Conservation (phyloP, 2,888 invertebrate species). For the Clistopyga incitator region DNA sequence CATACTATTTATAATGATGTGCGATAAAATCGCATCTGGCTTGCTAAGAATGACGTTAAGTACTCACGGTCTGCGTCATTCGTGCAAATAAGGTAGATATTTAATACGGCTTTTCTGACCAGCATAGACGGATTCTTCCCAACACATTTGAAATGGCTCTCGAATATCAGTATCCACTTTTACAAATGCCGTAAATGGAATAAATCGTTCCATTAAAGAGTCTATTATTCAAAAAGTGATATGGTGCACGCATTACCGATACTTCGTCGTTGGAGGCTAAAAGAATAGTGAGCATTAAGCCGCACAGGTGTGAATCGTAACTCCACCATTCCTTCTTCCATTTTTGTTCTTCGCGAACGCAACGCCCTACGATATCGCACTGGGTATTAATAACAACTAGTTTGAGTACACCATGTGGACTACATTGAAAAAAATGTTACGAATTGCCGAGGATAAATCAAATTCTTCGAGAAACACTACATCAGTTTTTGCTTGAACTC, state of each 20-base stretch:
- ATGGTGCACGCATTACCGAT: not conserved
- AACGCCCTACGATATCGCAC: slow-evolving; percentile 26
- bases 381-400: slow-evolving; percentile 55
- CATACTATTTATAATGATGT: slow-evolving; percentile 35
- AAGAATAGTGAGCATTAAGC: not conserved
- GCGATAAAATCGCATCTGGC: slow-evolving; percentile 45
- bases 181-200: slow-evolving; percentile 1
- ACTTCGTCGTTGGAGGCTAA: not conserved
- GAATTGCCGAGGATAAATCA: slow-evolving; percentile 56
- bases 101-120: slow-evolving; percentile 24
- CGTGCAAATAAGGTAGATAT: slow-evolving; percentile 22
- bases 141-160: not conserved
- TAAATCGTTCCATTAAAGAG: not conserved
- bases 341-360: slow-evolving; percentile 14
- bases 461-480: slow-evolving; percentile 48
- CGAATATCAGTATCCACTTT: not conserved
- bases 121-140: not conserved
- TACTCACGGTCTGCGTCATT: slow-evolving; percentile 12
- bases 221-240: not conserved
- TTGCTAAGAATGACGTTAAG: slow-evolving; percentile 24
- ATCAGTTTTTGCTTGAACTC: slow-evolving; percentile 35
- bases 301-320: slow-evolving; percentile 8
- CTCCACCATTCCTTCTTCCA: not conserved
- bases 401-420: slow-evolving; percentile 18
- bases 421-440: slow-evolving; percentile 31